Evolutionary conservation across 2,888 invertebrate species (phyloP), one percentile per base, ranked within the genome.

Genomic region (Spilarctia lutea): DNA sequence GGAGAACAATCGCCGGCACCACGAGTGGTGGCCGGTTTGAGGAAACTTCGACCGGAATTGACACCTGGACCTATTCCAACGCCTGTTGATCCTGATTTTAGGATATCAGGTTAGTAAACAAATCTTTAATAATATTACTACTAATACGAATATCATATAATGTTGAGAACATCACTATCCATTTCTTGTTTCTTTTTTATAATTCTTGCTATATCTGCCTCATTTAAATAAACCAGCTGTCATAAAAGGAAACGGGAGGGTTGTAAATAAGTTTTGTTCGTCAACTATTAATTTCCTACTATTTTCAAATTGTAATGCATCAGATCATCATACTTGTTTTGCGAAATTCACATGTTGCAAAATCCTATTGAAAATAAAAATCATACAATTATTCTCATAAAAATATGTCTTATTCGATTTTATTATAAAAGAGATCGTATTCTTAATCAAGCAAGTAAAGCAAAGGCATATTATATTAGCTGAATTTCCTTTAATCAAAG

Each of bases 1-100:
- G 95, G 95, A 79, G 95, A 96, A 89, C 94, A 92, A 82, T 94
- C 95, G 83, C 95, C 95, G 94, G 95, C 95, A 88, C 95, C 95
- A 86, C 94, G 95, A 81, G 95, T 96, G 95, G 95, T 96, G 93
- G 95, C 95, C 92, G 95, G 95, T 82, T 88, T 96, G 84, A 91
- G 94, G 88, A 96, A 96, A 88, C 92, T 95, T 68, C 92, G 93
- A 75, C 95, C 95, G 74, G 95, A 96, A 89, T 86, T 96, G 76
- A 95, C 95, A 75, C 95, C 95, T 76, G 95, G 93, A 85, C 95
- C 95, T 69, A 86, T 92, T 65, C 92, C 92, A 20, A 92, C 94
- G 79, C 95, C 95, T 74, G 90, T 93, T 65, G 95, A 96, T 88
- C 94, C 95, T 74, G 90, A 94, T 84, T 86, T 95, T 74, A 92